A percentile compares a stretch with the other conserved stretches of the same genome.
Conservation (phyloP, 1,140 invertebrate species). For the Caenorhabditis inopinata region DNA sequence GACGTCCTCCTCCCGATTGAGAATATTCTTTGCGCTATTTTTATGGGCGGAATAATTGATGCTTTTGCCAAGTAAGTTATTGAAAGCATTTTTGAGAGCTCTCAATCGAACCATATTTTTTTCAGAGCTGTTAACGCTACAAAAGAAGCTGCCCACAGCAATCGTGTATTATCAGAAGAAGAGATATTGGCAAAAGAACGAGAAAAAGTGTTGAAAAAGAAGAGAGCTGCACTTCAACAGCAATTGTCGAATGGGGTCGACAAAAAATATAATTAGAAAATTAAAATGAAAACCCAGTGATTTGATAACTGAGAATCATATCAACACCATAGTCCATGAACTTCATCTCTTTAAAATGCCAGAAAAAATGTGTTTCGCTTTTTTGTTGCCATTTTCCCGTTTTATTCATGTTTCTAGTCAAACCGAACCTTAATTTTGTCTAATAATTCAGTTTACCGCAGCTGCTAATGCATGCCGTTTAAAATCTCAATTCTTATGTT, state of each 20-base stretch:
- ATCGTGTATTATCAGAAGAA: background rate
- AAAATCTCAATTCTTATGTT: background rate
- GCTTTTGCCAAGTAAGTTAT: slow-evolving; percentile 71
- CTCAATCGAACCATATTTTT: background rate
- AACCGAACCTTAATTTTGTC: too few species aligned
- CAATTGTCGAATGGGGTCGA: background rate
- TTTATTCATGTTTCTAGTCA: slow-evolving; percentile 30
- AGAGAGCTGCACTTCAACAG: background rate
- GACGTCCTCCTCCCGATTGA: slow-evolving; percentile 98
- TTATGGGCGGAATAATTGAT: slow-evolving; percentile 96
- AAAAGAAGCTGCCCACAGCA: slow-evolving; percentile 11
- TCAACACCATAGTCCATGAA: too few species aligned
- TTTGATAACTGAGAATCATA: too few species aligned
- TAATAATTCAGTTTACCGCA: background rate
- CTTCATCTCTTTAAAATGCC: too few species aligned
- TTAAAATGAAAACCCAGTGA: background rate
- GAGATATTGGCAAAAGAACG: background rate
- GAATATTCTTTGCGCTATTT: slow-evolving; percentile 94
- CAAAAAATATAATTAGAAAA: background rate
- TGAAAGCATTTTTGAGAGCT: too few species aligned
- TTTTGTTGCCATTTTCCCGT: too few species aligned
- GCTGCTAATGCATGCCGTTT: background rate
- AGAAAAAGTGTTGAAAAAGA: slow-evolving; percentile 21
- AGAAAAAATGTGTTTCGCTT: too few species aligned
- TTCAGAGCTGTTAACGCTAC: slow-evolving; percentile 43